Evolutionary conservation across 1,140 invertebrate genomes (phyloP).

Genomic region (Acromyrmex heyeri): DNA sequence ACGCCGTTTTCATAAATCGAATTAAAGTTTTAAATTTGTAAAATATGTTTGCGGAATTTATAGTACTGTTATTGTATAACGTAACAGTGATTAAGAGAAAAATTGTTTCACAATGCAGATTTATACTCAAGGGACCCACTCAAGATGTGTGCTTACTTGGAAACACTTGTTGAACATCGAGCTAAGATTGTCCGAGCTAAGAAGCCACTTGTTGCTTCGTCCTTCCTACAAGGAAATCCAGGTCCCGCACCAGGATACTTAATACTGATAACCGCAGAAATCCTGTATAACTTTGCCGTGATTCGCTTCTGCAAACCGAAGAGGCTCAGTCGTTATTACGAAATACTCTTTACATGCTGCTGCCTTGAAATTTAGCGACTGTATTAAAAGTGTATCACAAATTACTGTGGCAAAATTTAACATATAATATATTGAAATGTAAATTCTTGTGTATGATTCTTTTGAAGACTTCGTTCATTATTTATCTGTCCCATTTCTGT

Average conservation of each 20-base stretch:
- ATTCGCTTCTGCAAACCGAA: background rate
- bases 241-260: slow-evolving; percentile 73
- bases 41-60: slow-evolving; percentile 5
- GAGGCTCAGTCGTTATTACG: background rate
- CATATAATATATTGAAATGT: background rate
- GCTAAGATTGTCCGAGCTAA: slow-evolving; percentile 84
- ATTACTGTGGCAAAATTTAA: background rate
- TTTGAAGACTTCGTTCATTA: slow-evolving; percentile 1
- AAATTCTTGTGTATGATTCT: background rate
- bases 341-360: background rate
- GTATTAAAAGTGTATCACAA: background rate
- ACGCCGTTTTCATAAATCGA: background rate
- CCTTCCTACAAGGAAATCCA: slow-evolving; percentile 75
- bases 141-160: slow-evolving; percentile 56
- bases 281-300: slow-evolving; percentile 14
- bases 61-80: background rate
- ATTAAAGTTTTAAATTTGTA: background rate
- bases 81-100: slow-evolving; percentile 31
- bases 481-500: slow-evolving; percentile 8
- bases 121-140: slow-evolving; percentile 28
- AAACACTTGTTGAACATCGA: slow-evolving; percentile 85
- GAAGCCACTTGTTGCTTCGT: slow-evolving; percentile 86
- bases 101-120: background rate
- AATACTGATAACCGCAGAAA: slow-evolving; percentile 54
- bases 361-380: background rate